A percentile compares a stretch with the other conserved stretches of the same genome.
phyloP scores from a whole-genome alignment of 2,888 invertebrate genomes.

The Heliconius erato region DNA sequence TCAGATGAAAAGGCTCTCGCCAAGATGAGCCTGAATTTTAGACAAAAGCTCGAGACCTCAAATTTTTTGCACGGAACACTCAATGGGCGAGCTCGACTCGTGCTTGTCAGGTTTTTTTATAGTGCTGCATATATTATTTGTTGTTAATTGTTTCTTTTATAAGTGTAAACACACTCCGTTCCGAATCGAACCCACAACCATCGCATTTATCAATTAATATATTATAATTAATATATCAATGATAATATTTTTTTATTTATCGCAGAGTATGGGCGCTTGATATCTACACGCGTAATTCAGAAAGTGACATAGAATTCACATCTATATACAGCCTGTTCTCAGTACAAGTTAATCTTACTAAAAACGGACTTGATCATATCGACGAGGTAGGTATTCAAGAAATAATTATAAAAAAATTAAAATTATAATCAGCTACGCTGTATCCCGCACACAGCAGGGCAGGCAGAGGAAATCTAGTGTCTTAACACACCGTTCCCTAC shows the following conservation, averaged over 20 bases:
- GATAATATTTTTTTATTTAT: constrained; percentile 25
- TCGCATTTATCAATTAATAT: neutral
- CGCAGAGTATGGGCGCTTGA: constrained; percentile 91
- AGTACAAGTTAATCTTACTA: constrained; percentile 90
- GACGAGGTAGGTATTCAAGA: constrained; percentile 78
- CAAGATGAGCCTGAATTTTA: too few relatives aligned
- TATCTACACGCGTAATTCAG: constrained; percentile 89
- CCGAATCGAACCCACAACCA: neutral
- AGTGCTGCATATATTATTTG: neutral
- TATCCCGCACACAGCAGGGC: too few relatives aligned
- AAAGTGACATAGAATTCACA: constrained; percentile 92
- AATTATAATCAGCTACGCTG: neutral
- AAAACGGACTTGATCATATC: constrained; percentile 90
- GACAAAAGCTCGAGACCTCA: too few relatives aligned
- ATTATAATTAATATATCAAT: too few relatives aligned
- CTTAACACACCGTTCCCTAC: neutral
- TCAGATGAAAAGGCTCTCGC: too few relatives aligned
- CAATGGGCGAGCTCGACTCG: too few relatives aligned
- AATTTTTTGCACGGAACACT: too few relatives aligned
- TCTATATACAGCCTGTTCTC: constrained; percentile 92
- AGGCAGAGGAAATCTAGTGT: neutral
- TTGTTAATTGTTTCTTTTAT: neutral
- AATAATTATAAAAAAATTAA: too few relatives aligned
- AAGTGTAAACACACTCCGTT: too few relatives aligned
- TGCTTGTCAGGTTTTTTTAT: neutral